Evolutionary conservation across 2,797 vertebrate genomes (phyloP), one percentile per base, ranked within the genome.

Genomic region (Orestias chungarensis): DNA sequence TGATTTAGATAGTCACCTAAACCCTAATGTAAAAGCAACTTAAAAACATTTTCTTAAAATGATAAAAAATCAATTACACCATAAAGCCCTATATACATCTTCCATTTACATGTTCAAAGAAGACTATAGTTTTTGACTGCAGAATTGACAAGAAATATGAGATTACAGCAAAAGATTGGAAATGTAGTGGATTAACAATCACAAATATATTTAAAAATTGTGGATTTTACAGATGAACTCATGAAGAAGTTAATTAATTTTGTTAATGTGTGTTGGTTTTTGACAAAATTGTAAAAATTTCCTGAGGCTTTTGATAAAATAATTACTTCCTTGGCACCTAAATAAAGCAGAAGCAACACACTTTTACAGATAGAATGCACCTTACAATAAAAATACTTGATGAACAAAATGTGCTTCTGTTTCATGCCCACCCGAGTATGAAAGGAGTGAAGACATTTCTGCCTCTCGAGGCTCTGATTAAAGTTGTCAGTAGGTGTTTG

Each of bases 401-500:
- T 66, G 69, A 25, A 71, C 46, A n/a, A n/a, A n/a, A 82, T 3
- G 5, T 31, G 44, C n/a, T 42, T 68, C 11, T 55, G 49, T 43
- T 71, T 74, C 71, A 72, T 49, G 47, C 42, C 25, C 31, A 7
- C 42, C 44, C 20, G 4, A 50, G 38, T 38, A n/a, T 38, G 27
- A 66, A 65, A 42, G 57, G 50, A 25, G 50, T 55, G 42, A 8
- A 10, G 71, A 47, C 54, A 57, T 70, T 49, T 59, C 42, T 54
- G 42, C 77, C 62, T 79, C 62, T 74, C 20, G 6, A 72, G 5
- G 72, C 64, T 40, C 80, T 90, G 85, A 90, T 90, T 89, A 87
- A 86, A 88, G 80, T 68, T 78, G 79, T 84, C 88, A 84, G 80
- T 70, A 79, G 88, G 82, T 75, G 87, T 85, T 86, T 66, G 82